Evolutionary conservation across 2,888 invertebrate genomes (phyloP).

Genomic region (Ennomos fuscantarius): DNA sequence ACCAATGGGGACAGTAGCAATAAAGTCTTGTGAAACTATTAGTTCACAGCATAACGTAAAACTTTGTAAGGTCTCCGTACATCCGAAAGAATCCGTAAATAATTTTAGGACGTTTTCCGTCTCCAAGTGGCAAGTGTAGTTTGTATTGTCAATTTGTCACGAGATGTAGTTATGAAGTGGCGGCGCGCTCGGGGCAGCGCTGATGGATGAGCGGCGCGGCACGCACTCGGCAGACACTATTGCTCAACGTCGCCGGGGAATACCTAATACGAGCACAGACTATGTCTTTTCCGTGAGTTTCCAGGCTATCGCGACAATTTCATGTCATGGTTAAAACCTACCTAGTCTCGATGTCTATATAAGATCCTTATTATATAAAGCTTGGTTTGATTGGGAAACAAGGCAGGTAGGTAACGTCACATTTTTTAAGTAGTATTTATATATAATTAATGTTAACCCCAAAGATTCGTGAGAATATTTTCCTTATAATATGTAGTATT

Average conservation of each 20-base stretch:
- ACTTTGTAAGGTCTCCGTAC: neutral
- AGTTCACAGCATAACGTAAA: neutral
- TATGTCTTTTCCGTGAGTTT: constrained; percentile 33
- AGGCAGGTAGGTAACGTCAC: no score
- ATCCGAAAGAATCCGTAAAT: neutral
- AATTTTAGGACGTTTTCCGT: constrained; percentile 6
- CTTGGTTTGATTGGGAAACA: no score
- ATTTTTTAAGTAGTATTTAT: no score
- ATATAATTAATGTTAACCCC: no score
- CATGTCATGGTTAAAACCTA: constrained; percentile 32
- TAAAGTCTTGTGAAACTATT: no score
- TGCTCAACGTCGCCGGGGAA: constrained; percentile 73
- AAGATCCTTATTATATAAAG: neutral
- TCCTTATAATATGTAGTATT: no score
- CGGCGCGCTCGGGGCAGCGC: constrained; percentile 42
- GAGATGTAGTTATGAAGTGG: constrained; percentile 61
- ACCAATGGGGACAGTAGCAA: no score
- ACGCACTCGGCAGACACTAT: constrained; percentile 61
- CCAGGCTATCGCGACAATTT: no score
- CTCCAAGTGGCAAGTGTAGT: constrained; percentile 35
- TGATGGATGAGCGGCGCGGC: constrained; percentile 67
- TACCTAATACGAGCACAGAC: constrained; percentile 57
- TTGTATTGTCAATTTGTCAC: constrained; percentile 58
- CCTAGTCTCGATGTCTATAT: no score
- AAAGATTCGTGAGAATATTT: no score